Percentiles rank a stretch among this genome's conserved stretches.
phyloP scores from a whole-genome alignment of 2,797 vertebrate species.

The Pangasius sanitwongsei region DNA sequence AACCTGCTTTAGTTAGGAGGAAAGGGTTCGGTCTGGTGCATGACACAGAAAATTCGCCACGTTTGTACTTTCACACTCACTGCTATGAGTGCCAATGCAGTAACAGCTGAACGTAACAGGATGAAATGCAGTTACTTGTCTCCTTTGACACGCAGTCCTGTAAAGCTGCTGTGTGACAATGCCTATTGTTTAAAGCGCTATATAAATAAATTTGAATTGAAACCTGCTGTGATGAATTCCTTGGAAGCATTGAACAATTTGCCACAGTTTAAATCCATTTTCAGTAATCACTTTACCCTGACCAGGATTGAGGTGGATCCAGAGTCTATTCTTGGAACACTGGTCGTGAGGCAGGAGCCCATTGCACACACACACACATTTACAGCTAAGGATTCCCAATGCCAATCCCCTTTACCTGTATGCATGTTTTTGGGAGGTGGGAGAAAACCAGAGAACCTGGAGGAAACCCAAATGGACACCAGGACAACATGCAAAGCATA shows the following conservation, averaged over 20 bases:
- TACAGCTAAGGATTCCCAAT: neutral
- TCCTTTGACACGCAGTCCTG: constrained; percentile 12
- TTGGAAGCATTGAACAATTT: neutral
- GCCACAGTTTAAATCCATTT: neutral
- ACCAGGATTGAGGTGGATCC: neutral
- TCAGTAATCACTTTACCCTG: neutral
- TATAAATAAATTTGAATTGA: neutral
- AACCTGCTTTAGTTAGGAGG: constrained; percentile 59
- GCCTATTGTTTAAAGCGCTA: neutral
- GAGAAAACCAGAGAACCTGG: neutral
- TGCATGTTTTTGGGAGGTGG: neutral
- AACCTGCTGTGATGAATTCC: constrained; percentile 17
- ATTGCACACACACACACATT: neutral
- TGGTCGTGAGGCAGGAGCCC: neutral
- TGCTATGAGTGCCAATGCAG: constrained; percentile 40
- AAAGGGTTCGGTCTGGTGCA: constrained; percentile 61
- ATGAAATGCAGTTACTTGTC: constrained; percentile 38
- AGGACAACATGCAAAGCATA: neutral
- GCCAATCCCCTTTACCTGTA: neutral
- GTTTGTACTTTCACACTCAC: constrained; percentile 51
- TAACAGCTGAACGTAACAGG: constrained; percentile 45
- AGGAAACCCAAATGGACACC: neutral
- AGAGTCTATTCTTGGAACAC: neutral
- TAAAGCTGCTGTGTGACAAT: neutral
- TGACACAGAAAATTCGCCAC: constrained; percentile 60